Base-by-base conservation (phyloP, 2,113 vertebrate genomes). In the Todiramphus chloris region DNA sequence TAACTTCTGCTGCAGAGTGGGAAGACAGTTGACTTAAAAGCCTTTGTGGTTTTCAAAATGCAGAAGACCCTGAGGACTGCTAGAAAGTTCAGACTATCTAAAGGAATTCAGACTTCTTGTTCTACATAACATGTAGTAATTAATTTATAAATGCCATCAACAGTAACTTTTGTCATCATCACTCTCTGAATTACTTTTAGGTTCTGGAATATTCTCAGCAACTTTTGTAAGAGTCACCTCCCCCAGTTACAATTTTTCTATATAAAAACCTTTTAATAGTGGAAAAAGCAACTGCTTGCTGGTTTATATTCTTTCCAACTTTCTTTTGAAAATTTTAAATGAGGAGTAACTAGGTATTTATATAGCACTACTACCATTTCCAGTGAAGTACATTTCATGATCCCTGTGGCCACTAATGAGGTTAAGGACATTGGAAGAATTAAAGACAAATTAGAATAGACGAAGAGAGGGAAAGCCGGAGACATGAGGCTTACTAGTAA, bases 61-160 rank as follows among this genome's bases (percentile, higher is more conserved):
- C 5, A 53, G 72, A 62, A 62, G 46, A 64, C 28, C 4, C 19
- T 25, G n/a, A 50, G 50, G 70, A 59, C 21, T 8, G 33, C 24
- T 70, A 14, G 20, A 17, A 73, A 77, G 19, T 62, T 85, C 28
- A 72, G 55, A 11, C 31, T 78, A 35, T 39, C 48, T 69, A 5
- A 86, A 74, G 37, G 28, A 50, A 58, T 94, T 59, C 6, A 73
- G 59, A 2, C 55, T 70, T 80, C 46, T 72, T 81, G 25, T 91
- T 93, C 51, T 85, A 43, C 37, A 8, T 79, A 51, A 88, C 8
- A 21, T 76, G 74, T 83, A 7, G 14, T 80, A 75, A 76, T 58
- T 92, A 70, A 89, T 94, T 94, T 74, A 88, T 93, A 92, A 83
- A 92, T 83, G 46, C 63, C 31, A 69, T 55, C 37, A 87, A 5